A percentile compares a stretch with the other conserved stretches of the same genome.
Evolutionary conservation across 1,140 invertebrate species (phyloP).

Genomic region (Drosophila leontia): DNA sequence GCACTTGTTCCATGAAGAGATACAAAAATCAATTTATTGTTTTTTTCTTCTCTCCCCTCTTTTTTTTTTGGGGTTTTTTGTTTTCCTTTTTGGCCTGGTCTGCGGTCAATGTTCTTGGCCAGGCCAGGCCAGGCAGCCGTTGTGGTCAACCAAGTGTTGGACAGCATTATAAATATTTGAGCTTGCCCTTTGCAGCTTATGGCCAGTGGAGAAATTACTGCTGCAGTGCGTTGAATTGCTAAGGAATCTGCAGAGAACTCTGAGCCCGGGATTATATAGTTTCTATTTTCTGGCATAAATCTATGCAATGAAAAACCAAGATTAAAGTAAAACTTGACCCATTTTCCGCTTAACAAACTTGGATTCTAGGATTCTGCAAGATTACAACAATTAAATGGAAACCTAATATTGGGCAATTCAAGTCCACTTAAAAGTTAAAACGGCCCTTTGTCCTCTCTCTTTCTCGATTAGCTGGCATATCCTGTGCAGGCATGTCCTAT

Average conservation of each 20-base stretch:
- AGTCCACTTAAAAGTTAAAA: conserved; percentile 40
- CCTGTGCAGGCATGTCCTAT: conserved; percentile 39
- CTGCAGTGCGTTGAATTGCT: conserved; percentile 46
- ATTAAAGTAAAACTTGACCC: conserved; percentile 31
- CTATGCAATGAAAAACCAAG: conserved; percentile 21
- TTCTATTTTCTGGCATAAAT: conserved; percentile 20
- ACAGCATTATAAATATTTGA: conserved; percentile 61
- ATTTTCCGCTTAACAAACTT: background rate
- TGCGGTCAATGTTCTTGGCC: conserved; percentile 35
- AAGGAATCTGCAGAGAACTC: conserved; percentile 28
- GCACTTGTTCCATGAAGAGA: conserved; percentile 40
- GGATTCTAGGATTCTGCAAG: background rate
- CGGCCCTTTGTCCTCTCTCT: conserved; percentile 9
- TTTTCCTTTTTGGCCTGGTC: conserved; percentile 8
- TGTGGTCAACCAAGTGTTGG: conserved; percentile 59
- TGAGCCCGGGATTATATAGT: conserved; percentile 27
- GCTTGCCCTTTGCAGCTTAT: conserved; percentile 48
- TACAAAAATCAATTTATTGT: conserved; percentile 60
- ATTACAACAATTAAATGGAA: conserved; percentile 28
- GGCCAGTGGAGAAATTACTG: conserved; percentile 28
- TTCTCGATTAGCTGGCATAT: conserved; percentile 36
- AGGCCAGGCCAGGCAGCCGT: conserved; percentile 1
- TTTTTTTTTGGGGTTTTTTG: background rate
- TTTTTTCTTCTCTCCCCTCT: background rate
- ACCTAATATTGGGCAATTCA: conserved; percentile 28